These are phyloP conservation scores for Aporrectodea caliginosa DNA, from an alignment of 1,140 invertebrate species.

Conservation along the genomic window DNA sequence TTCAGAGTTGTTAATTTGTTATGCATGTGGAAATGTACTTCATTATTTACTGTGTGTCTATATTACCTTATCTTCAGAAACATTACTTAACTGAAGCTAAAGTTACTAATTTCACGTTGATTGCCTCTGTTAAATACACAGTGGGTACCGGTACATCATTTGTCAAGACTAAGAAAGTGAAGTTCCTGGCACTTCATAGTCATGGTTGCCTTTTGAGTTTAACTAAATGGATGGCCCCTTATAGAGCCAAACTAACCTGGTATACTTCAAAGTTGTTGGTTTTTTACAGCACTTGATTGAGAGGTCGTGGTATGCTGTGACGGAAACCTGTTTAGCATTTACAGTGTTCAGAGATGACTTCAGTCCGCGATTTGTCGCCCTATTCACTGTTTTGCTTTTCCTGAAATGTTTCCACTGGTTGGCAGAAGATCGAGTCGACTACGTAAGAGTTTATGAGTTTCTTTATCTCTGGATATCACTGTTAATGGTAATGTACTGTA, in stretches of 20 bases:
- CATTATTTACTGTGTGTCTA: neutral
- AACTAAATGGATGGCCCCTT: too few species aligned
- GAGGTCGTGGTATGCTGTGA: conserved; percentile 97
- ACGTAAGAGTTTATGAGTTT: conserved; percentile 86
- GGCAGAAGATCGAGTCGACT: conserved; percentile 96
- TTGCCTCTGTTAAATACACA: too few species aligned
- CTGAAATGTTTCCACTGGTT: conserved; percentile 99
- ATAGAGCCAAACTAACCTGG: too few species aligned
- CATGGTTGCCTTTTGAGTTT: too few species aligned
- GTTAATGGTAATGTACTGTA: too few species aligned
- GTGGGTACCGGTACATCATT: too few species aligned
- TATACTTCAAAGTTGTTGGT: neutral
- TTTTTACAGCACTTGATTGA: conserved; percentile 88
- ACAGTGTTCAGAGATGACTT: conserved; percentile 99
- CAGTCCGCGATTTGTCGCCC: conserved; percentile 94
- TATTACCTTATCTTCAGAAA: neutral
- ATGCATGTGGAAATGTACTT: neutral
- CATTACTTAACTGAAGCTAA: too few species aligned
- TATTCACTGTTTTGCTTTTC: conserved; percentile 94
- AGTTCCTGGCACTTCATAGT: too few species aligned
- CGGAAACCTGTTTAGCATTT: conserved; percentile 97
- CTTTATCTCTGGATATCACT: too few species aligned
- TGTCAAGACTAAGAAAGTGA: too few species aligned
- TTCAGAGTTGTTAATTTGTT: neutral
- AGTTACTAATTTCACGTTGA: too few species aligned